A percentile compares a stretch with the other conserved stretches of the same genome.
These are phyloP conservation scores for Eufriesea mexicana DNA, from an alignment of 1,140 invertebrate genomes.

Conservation along the genomic window DNA sequence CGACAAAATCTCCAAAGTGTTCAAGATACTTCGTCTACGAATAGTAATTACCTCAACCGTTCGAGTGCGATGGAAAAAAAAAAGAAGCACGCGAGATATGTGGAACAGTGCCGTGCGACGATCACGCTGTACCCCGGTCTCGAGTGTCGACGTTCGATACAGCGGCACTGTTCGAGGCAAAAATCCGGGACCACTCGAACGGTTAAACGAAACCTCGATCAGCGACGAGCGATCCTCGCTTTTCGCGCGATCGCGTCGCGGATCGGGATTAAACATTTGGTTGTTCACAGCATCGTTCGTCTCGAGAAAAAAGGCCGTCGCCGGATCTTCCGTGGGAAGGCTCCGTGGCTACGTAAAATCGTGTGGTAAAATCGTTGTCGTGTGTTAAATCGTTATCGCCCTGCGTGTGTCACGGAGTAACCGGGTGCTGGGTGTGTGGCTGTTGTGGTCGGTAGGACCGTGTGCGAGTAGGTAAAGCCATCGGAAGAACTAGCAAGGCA, in stretches of 20 bases:
- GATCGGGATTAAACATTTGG: slow-evolving; percentile 29
- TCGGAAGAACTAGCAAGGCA: slow-evolving; percentile 34
- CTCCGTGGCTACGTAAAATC: neutral
- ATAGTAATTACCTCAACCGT: neutral
- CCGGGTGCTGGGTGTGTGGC: neutral
- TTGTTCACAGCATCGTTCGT: slow-evolving; percentile 53
- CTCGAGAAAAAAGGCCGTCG: neutral
- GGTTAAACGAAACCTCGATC: too few relatives aligned
- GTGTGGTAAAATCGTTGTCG: neutral
- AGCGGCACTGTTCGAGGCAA: too few relatives aligned
- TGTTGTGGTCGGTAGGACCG: neutral
- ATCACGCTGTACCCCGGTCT: too few relatives aligned
- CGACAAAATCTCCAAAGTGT: neutral
- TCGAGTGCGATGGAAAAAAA: too few relatives aligned
- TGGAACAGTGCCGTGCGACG: too few relatives aligned
- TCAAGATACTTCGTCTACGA: slow-evolving; percentile 1
- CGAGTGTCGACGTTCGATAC: too few relatives aligned
- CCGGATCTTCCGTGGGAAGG: slow-evolving; percentile 1
- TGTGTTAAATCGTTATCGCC: neutral
- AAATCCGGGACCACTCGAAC: too few relatives aligned
- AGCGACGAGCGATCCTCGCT: too few relatives aligned
- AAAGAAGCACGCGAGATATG: too few relatives aligned
- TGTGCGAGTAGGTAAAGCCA: slow-evolving; percentile 8
- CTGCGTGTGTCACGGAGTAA: slow-evolving; percentile 12
- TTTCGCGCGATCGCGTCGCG: neutral